Evolutionary conservation across 2,888 invertebrate species (phyloP).

Genomic region (Thecophora atra): DNA sequence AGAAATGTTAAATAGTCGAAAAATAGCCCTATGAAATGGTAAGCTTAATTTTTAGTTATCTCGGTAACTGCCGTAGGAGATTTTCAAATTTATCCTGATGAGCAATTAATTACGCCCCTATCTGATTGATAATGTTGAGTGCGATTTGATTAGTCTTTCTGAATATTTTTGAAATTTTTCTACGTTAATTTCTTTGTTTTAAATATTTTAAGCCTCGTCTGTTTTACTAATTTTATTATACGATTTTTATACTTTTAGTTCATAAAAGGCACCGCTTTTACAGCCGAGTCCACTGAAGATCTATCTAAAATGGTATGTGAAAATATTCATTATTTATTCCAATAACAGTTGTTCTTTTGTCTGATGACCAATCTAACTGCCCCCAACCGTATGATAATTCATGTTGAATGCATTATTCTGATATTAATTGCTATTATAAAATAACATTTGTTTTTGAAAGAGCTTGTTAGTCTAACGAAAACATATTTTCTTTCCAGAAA

Average conservation of each 20-base stretch:
- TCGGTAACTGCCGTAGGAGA: neutral
- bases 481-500: too few species aligned
- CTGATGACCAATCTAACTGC: constrained; percentile 31
- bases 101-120: constrained; percentile 56
- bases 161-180: neutral
- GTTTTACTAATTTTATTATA: neutral
- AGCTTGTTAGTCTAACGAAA: too few species aligned
- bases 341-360: neutral
- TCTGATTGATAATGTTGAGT: constrained; percentile 54
- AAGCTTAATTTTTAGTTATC: neutral
- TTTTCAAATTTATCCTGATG: constrained; percentile 42
- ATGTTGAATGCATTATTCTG: constrained; percentile 35
- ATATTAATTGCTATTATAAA: neutral
- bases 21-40: neutral
- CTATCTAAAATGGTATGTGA: too few species aligned
- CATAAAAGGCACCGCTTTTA: too few species aligned
- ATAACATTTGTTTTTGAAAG: too few species aligned
- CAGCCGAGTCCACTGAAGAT: too few species aligned
- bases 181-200: neutral
- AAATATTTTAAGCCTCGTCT: neutral
- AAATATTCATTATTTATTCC: too few species aligned
- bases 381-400: constrained; percentile 44
- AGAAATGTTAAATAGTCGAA: too few species aligned
- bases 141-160: constrained; percentile 42
- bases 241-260: too few species aligned